Conservation (phyloP, 2,113 vertebrate species). For the Tragulus kanchil region DNA sequence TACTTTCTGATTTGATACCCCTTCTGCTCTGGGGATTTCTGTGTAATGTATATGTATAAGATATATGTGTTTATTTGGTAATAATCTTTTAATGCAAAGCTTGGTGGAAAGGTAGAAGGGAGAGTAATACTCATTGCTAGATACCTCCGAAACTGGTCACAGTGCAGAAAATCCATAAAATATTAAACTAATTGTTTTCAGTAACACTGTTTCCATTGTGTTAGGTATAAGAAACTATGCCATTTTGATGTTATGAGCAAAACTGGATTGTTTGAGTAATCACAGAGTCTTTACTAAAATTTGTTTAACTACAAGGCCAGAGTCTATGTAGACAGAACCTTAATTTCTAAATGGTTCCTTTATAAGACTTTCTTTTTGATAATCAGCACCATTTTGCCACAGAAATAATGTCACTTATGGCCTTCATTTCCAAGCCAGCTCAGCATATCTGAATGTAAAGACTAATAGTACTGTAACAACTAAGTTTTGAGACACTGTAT, state of each 20-base stretch:
- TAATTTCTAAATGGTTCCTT: constrained; percentile 60
- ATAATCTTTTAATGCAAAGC: constrained; percentile 53
- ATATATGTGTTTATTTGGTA: constrained; percentile 6
- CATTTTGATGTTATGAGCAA: constrained; percentile 53
- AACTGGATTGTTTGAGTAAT: constrained; percentile 49
- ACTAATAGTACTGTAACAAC: constrained; percentile 49
- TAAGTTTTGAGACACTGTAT: background rate
- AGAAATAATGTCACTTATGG: background rate
- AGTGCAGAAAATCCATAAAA: constrained; percentile 52
- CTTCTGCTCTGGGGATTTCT: background rate
- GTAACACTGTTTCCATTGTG: constrained; percentile 39
- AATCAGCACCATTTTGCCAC: constrained; percentile 50
- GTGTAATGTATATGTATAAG: background rate
- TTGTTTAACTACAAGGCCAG: constrained; percentile 31
- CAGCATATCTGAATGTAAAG: constrained; percentile 59
- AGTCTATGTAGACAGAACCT: background rate
- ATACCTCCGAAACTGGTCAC: background rate
- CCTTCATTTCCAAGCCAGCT: constrained; percentile 44
- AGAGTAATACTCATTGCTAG: constrained; percentile 27
- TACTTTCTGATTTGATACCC: background rate
- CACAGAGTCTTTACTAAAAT: constrained; percentile 49
- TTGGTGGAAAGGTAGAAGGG: background rate
- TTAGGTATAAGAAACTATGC: constrained; percentile 55
- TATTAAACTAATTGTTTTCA: constrained; percentile 50
- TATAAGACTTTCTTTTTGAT: constrained; percentile 50